A percentile compares a stretch with the other conserved stretches of the same genome.
Evolutionary conservation across 1,140 invertebrate genomes (phyloP).

Genomic region (Xylocopa sonorina): DNA sequence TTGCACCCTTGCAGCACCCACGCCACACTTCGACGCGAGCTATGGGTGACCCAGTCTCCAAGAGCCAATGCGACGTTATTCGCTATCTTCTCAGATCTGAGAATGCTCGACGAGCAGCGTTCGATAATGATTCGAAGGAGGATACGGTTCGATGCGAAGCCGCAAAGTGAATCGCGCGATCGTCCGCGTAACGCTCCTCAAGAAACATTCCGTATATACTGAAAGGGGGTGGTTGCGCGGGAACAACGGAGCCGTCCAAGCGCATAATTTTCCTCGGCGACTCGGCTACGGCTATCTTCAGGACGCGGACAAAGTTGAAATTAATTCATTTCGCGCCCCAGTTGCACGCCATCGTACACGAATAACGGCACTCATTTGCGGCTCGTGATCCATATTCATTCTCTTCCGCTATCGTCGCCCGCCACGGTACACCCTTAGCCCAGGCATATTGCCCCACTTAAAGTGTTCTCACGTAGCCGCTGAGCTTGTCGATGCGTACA

Average conservation of each 20-base stretch:
- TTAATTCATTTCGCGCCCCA: slow-evolving; percentile 70
- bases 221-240: slow-evolving; percentile 40
- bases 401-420: slow-evolving; percentile 64
- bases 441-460: slow-evolving; percentile 66
- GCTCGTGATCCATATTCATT: slow-evolving; percentile 71
- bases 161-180: slow-evolving; percentile 15
- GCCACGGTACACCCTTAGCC: slow-evolving; percentile 57
- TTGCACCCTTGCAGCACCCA: too few species aligned
- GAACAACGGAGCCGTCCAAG: slow-evolving; percentile 51
- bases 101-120: neutral
- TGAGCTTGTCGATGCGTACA: slow-evolving; percentile 47
- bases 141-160: neutral
- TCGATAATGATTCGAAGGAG: slow-evolving; percentile 2
- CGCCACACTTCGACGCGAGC: too few species aligned
- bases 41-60: too few species aligned
- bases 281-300: slow-evolving; percentile 37
- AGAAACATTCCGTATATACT: slow-evolving; percentile 39
- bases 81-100: neutral
- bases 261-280: slow-evolving; percentile 42
- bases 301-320: slow-evolving; percentile 64
- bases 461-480: slow-evolving; percentile 62
- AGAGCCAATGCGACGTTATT: too few species aligned
- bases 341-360: slow-evolving; percentile 60
- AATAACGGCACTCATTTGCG: slow-evolving; percentile 66
- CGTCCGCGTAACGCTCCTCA: slow-evolving; percentile 30